phyloP scores from a whole-genome alignment of 2,888 invertebrate species.

The Sminthurinus aureus region DNA sequence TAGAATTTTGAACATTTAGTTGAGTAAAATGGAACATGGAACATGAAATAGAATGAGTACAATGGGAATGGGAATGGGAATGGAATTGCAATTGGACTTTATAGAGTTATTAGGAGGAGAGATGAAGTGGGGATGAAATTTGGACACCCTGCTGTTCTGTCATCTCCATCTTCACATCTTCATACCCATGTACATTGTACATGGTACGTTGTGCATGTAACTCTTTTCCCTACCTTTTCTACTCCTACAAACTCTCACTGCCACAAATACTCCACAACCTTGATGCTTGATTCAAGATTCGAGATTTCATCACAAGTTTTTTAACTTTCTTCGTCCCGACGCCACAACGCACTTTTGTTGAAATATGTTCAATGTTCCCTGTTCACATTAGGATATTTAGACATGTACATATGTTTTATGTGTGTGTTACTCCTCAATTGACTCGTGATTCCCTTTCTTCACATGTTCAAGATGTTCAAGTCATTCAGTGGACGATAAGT shows the following conservation, averaged over 20 bases:
- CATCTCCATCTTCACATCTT: conserved; percentile 10
- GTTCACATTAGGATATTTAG: too few relatives aligned
- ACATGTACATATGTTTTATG: neutral
- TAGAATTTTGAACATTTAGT: neutral
- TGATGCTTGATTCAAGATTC: neutral
- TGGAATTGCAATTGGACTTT: neutral
- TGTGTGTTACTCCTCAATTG: neutral
- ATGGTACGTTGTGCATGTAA: neutral
- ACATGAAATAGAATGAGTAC: neutral
- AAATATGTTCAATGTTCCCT: too few relatives aligned
- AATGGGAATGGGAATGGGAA: neutral
- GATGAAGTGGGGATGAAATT: conserved; percentile 32
- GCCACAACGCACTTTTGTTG: neutral
- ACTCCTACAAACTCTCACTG: neutral
- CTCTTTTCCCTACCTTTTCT: conserved; percentile 25
- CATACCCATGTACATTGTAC: too few relatives aligned
- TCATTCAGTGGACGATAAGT: too few relatives aligned
- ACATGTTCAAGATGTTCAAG: neutral
- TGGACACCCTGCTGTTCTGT: conserved; percentile 31
- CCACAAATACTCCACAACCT: neutral
- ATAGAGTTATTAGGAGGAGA: conserved; percentile 15
- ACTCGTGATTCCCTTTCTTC: neutral
- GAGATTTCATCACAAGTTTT: neutral
- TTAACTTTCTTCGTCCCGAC: neutral
- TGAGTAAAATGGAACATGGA: neutral